phyloP scores from a whole-genome alignment of 2,797 vertebrate species.

The Rachycentron canadum region DNA sequence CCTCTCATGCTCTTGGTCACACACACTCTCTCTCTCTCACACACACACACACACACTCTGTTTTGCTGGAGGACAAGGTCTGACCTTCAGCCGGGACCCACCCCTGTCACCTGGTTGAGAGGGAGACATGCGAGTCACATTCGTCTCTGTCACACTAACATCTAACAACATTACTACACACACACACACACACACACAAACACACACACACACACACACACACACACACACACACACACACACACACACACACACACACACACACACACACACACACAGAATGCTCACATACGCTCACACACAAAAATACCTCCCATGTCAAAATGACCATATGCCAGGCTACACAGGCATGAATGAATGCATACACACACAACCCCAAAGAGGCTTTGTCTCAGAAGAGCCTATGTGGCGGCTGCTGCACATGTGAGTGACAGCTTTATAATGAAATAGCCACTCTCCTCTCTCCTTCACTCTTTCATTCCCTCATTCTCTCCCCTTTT shows the following conservation, averaged over 20 bases:
- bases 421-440: slow-evolving; percentile 77
- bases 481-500: slow-evolving; percentile 52
- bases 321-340: slow-evolving; percentile 43
- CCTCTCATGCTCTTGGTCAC: background rate
- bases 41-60: slow-evolving; percentile 39
- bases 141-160: slow-evolving; percentile 75
- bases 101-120: slow-evolving; percentile 73
- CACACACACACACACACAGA: slow-evolving; percentile 14
- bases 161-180: slow-evolving; percentile 32
- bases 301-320: slow-evolving; percentile 40
- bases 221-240: slow-evolving; percentile 8
- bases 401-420: slow-evolving; percentile 62
- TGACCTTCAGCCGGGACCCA: slow-evolving; percentile 81
- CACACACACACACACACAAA: slow-evolving; percentile 27
- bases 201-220: no score
- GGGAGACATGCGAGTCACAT: slow-evolving; percentile 73
- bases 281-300: slow-evolving; percentile 1
- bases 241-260: background rate
- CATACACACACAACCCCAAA: slow-evolving; percentile 27
- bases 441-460: slow-evolving; percentile 76
- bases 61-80: slow-evolving; percentile 57
- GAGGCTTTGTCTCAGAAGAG: slow-evolving; percentile 64
- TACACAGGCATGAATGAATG: slow-evolving; percentile 41
- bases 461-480: slow-evolving; percentile 49
- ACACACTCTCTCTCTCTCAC: slow-evolving; percentile 30